Evolutionary conservation across 92 coral and sea anemone genomes (phyloP), one percentile per base, ranked within the genome.

Genomic region (Desmophyllum pertusum): DNA sequence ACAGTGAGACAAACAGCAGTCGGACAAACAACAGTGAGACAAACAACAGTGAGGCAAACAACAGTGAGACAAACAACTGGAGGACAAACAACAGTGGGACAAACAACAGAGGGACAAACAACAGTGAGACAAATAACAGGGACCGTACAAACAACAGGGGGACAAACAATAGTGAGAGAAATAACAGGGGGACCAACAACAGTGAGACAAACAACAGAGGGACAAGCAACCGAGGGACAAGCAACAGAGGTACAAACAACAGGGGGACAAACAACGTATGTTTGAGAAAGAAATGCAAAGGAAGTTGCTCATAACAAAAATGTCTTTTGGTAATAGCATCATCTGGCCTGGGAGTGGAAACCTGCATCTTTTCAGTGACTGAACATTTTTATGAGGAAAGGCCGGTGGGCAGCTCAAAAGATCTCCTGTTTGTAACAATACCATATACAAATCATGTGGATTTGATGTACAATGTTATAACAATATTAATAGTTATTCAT

Each of bases 211-310:
- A 6, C 51, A 45, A 6, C 51, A 45, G 13, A 6, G 51, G 51
- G 13, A 21, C 19, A 29, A 27, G 13, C 35, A 41, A 19, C n/a
- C 52, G 72, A 19, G 30, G 8, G 42, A 63, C 83, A 79, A 35
- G 30, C 83, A 31, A 80, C 84, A 27, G 72, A 19, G 30, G 8
- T 42, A 63, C 83, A 79, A 35, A 43, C 83, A 31, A 80, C 52
- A 27, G 72, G 30, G 30, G 8, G 42, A 63, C 83, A 79, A 35
- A 43, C 83, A 31, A 80, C 84, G 14, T 80, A 80, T 68, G 84
- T 80, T 55, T 80, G 37, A 80, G 33, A 37, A 17, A 35, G 31
- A 68, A 48, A 13, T 6, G 18, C 25, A 23, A 21, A 19, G 17
- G 53, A 66, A 10, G 7, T 25, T 33, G 38, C 61, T 31, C 35